Percentiles rank a stretch among this genome's conserved stretches.
Evolutionary conservation across 1,140 invertebrate genomes (phyloP).

Genomic region (Aradophagus sp.): DNA sequence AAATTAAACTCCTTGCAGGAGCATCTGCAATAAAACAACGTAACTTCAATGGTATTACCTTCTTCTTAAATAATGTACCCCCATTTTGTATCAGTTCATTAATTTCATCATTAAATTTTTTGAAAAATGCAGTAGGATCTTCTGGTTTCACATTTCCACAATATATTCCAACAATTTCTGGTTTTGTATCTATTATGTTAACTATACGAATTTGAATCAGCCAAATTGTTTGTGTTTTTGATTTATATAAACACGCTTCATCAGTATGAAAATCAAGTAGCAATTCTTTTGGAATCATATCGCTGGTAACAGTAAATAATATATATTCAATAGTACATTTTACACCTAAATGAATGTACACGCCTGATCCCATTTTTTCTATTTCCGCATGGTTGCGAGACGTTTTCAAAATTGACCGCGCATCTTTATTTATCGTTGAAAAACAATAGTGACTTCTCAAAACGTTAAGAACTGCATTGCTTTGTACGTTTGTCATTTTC

Average conservation of each 20-base stretch:
- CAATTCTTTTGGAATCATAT: constrained; percentile 8
- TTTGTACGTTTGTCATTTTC: constrained; percentile 11
- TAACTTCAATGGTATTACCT: constrained; percentile 18
- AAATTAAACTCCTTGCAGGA: constrained; percentile 23
- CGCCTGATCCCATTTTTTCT: not conserved
- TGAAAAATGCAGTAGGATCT: constrained; percentile 11
- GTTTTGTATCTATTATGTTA: constrained; percentile 29
- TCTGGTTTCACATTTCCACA: constrained; percentile 35
- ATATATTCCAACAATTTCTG: constrained; percentile 49
- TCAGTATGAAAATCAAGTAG: constrained; percentile 37
- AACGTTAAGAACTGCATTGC: constrained; percentile 8
- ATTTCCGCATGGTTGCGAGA: not conserved
- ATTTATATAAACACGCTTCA: constrained; percentile 30
- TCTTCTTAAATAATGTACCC: constrained; percentile 2
- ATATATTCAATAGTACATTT: constrained; percentile 14
- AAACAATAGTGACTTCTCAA: constrained; percentile 13
- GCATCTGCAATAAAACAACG: constrained; percentile 32
- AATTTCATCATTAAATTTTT: constrained; percentile 11
- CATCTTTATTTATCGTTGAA: not conserved
- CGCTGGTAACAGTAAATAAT: not conserved
- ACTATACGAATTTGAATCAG: constrained; percentile 46
- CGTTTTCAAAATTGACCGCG: constrained; percentile 9
- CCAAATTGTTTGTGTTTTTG: constrained; percentile 29
- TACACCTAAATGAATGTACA: constrained; percentile 24
- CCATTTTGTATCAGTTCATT: constrained; percentile 16